phyloP scores from a whole-genome alignment of 2,888 invertebrate genomes.

The Hydriomena furcata region DNA sequence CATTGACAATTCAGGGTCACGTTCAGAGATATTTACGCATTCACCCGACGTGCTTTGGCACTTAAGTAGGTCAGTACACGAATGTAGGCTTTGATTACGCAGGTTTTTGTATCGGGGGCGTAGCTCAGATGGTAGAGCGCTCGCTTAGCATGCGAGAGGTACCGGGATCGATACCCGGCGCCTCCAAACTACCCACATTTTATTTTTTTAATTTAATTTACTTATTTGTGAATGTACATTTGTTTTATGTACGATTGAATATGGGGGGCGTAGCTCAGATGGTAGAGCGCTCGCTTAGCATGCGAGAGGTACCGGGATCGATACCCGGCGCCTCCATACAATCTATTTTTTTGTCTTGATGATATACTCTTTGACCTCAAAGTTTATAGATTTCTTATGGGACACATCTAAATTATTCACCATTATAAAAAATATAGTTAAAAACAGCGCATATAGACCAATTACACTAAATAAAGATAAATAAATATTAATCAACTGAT shows the following conservation, averaged over 20 bases:
- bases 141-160: slow-evolving; percentile 84
- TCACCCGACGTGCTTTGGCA: not conserved
- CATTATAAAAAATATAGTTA: too few relatives aligned
- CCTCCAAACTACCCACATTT: slow-evolving; percentile 41
- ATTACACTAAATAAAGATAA: too few relatives aligned
- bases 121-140: slow-evolving; percentile 81
- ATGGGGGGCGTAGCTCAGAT: slow-evolving; percentile 82
- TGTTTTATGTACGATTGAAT: not conserved
- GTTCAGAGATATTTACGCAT: slow-evolving; percentile 7
- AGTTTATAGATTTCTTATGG: too few relatives aligned
- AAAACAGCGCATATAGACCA: too few relatives aligned
- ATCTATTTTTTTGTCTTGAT: slow-evolving; percentile 7
- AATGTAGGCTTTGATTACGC: slow-evolving; percentile 13
- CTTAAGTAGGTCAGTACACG: not conserved
- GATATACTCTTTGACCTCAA: too few relatives aligned
- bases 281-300: slow-evolving; percentile 84
- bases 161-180: slow-evolving; percentile 68
- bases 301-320: slow-evolving; percentile 84
- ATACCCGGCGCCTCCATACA: slow-evolving; percentile 81
- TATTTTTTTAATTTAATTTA: not conserved
- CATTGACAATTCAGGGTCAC: slow-evolving; percentile 14
- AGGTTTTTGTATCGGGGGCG: slow-evolving; percentile 27
- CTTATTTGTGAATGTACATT: not conserved
- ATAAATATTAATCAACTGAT: too few relatives aligned
- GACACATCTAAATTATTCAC: too few relatives aligned